Evolutionary conservation across 2,113 vertebrate genomes (phyloP).

Genomic region (Corythaeola cristata): DNA sequence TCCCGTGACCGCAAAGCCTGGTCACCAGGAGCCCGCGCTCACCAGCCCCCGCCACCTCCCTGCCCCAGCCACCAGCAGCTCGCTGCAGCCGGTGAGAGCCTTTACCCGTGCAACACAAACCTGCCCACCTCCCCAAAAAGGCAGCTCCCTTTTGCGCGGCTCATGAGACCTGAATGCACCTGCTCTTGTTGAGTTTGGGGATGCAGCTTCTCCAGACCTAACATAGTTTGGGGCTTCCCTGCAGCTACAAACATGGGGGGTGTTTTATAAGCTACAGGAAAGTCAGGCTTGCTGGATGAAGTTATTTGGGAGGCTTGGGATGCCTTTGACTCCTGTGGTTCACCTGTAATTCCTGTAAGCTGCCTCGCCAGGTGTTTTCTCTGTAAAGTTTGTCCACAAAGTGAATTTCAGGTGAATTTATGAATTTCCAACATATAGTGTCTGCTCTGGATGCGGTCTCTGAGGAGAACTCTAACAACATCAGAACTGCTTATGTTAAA

Average conservation of each 20-base stretch:
- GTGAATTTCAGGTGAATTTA: background rate
- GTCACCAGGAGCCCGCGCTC: rapidly evolving
- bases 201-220: background rate
- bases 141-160: background rate
- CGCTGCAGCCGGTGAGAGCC: rapidly evolving
- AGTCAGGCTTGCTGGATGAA: background rate
- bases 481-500: background rate
- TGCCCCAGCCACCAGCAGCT: background rate
- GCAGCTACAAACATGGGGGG: background rate
- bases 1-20: background rate
- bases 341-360: background rate
- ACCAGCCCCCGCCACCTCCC: too few relatives aligned
- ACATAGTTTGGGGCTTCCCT: background rate
- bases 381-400: background rate
- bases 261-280: background rate
- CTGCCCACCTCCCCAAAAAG: background rate
- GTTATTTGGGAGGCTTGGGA: background rate
- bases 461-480: background rate
- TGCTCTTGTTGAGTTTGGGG: background rate
- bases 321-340: background rate
- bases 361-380: background rate
- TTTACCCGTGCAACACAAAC: rapidly evolving
- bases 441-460: background rate
- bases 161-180: rapidly evolving
- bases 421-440: background rate